Evolutionary conservation across 2,797 vertebrate genomes (phyloP).

Genomic region (Microcaecilia unicolor): DNA sequence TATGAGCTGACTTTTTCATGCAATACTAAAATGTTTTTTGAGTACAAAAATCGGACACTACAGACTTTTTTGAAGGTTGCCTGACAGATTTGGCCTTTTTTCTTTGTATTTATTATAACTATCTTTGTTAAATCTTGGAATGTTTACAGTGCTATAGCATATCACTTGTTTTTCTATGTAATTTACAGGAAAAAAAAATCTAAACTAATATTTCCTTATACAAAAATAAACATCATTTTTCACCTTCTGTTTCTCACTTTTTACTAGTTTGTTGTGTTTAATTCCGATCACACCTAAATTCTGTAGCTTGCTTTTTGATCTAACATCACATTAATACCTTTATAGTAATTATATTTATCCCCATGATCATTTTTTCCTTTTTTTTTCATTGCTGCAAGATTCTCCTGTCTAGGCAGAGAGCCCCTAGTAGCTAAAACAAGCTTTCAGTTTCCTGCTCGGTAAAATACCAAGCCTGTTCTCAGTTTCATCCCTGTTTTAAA

Average conservation of each 20-base stretch:
- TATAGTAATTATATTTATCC: too few species aligned
- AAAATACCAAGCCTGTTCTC: too few species aligned
- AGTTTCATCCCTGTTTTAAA: too few species aligned
- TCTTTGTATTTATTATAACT: conserved; percentile 62
- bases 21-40: conserved; percentile 33
- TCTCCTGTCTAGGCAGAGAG: too few species aligned
- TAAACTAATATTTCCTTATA: conserved; percentile 43
- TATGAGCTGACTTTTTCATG: conserved; percentile 40
- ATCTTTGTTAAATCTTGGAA: conserved; percentile 56
- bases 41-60: conserved; percentile 39
- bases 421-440: too few species aligned
- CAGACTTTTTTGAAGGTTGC: conserved; percentile 48
- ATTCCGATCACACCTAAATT: too few species aligned
- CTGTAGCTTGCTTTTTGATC: too few species aligned
- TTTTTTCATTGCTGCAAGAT: too few species aligned
- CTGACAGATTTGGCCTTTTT: conserved; percentile 47
- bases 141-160: conserved; percentile 46
- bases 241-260: conserved; percentile 23
- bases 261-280: background rate
- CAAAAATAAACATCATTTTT: conserved; percentile 60
- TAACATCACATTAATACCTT: too few species aligned
- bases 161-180: conserved; percentile 52
- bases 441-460: too few species aligned
- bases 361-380: too few species aligned
- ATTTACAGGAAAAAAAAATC: too few species aligned